Conservation (phyloP, 2,888 invertebrate species). For the Mythimna pallens region DNA sequence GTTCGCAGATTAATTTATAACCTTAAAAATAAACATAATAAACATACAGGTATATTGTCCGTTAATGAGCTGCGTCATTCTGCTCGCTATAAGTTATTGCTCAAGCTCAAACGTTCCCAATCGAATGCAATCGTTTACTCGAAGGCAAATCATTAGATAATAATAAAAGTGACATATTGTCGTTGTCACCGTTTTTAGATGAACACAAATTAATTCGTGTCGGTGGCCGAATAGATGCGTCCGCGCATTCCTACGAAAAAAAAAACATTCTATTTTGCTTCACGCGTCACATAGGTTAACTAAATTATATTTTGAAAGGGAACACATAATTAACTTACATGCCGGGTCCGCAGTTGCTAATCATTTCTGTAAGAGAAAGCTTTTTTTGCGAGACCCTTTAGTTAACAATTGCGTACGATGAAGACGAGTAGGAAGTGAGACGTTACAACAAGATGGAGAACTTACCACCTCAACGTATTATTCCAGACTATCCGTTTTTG, state of each 20-base stretch:
- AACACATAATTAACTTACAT: conserved; percentile 20
- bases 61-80: conserved; percentile 11
- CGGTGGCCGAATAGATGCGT: conserved; percentile 44
- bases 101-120: conserved; percentile 43
- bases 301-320: conserved; percentile 23
- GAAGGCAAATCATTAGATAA: conserved; percentile 34
- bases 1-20: conserved; percentile 53
- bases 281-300: conserved; percentile 25
- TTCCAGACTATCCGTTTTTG: too few species aligned
- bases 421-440: too few species aligned
- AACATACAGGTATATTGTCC: conserved; percentile 25
- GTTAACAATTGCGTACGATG: too few species aligned
- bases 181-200: conserved; percentile 55
- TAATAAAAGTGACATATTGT: conserved; percentile 47
- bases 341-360: conserved; percentile 25
- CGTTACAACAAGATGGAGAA: too few species aligned
- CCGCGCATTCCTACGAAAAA: too few species aligned
- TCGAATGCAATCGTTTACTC: conserved; percentile 20
- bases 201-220: conserved; percentile 45
- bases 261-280: conserved; percentile 42
- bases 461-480: too few species aligned
- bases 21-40: conserved; percentile 19
- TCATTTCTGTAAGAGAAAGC: conserved; percentile 19
- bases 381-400: too few species aligned
- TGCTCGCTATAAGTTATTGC: conserved; percentile 40